Conservation (phyloP, 2,113 vertebrate genomes). For the Tyto alba region DNA sequence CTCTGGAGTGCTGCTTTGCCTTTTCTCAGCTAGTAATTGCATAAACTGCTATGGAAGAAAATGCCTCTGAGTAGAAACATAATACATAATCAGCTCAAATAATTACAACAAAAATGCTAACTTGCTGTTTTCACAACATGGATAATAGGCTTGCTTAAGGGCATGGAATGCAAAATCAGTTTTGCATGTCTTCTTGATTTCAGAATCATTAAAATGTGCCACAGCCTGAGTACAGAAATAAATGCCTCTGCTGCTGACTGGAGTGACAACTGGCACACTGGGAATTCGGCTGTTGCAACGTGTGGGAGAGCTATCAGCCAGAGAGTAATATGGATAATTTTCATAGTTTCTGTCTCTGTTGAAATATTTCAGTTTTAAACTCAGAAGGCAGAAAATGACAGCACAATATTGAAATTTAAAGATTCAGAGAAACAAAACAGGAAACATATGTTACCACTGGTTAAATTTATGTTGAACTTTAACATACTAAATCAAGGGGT, state of each 20-base stretch:
- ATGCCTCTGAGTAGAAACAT: conserved; percentile 48
- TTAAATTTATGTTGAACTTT: not conserved
- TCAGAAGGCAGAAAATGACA: not conserved
- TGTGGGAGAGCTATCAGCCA: not conserved
- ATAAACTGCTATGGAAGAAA: conserved; percentile 55
- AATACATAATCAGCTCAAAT: conserved; percentile 62
- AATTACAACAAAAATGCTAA: conserved; percentile 66
- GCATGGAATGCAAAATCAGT: conserved; percentile 22
- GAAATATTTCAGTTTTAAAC: conserved; percentile 14
- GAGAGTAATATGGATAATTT: not conserved
- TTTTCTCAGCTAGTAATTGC: conserved; percentile 40
- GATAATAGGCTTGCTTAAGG: conserved; percentile 61
- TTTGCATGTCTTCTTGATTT: conserved; percentile 16
- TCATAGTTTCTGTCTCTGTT: not conserved
- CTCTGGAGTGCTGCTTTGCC: conserved; percentile 4
- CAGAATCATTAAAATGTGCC: conserved; percentile 26
- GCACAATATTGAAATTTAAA: not conserved
- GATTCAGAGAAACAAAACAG: not conserved
- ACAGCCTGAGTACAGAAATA: not conserved
- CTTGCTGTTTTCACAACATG: conserved; percentile 56
- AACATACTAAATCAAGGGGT: not conserved
- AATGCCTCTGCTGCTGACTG: not conserved
- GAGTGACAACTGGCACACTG: conserved; percentile 19
- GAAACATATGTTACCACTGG: not conserved
- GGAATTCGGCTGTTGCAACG: not conserved